These are phyloP conservation scores for Erythrolamprus reginae DNA, from an alignment of 2,113 vertebrate species.

Conservation along the genomic window DNA sequence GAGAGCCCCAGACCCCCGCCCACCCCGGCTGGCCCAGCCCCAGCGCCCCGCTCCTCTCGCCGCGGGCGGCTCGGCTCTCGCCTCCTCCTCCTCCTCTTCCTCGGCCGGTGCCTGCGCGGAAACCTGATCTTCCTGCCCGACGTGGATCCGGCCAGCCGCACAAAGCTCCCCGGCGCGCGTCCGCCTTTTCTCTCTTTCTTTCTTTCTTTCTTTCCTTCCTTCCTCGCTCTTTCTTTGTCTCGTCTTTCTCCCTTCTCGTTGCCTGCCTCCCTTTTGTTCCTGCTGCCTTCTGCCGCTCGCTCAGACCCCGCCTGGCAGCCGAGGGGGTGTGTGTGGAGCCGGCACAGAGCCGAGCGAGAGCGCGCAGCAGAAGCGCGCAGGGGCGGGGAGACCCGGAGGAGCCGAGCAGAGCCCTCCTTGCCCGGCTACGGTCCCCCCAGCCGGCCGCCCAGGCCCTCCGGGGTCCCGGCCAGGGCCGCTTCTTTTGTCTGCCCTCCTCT, in stretches of 20 bases:
- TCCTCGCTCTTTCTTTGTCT: too few relatives aligned
- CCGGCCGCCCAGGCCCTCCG: not conserved
- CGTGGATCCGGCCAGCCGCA: not conserved
- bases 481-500: slow-evolving; percentile 53
- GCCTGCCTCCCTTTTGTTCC: not conserved
- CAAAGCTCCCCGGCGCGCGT: slow-evolving; percentile 16
- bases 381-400: not conserved
- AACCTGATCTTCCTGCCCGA: slow-evolving; percentile 22
- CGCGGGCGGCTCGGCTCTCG: not conserved
- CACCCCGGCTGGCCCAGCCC: slow-evolving; percentile 21
- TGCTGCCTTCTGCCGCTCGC: not conserved
- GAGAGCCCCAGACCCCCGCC: slow-evolving; percentile 35
- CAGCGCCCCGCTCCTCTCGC: not conserved
- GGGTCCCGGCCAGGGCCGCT: too few relatives aligned
- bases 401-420: not conserved
- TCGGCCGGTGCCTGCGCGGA: slow-evolving; percentile 7
- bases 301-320: slow-evolving; percentile 4
- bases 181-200: not conserved
- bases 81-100: too few relatives aligned
- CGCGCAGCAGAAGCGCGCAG: slow-evolving; percentile 13
- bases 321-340: slow-evolving; percentile 15
- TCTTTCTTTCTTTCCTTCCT: not conserved
- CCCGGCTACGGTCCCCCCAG: not conserved
- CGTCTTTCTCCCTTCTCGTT: not conserved
- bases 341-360: not conserved